Base-by-base conservation (phyloP, 1,140 invertebrate species). In the Forficula auricularia region DNA sequence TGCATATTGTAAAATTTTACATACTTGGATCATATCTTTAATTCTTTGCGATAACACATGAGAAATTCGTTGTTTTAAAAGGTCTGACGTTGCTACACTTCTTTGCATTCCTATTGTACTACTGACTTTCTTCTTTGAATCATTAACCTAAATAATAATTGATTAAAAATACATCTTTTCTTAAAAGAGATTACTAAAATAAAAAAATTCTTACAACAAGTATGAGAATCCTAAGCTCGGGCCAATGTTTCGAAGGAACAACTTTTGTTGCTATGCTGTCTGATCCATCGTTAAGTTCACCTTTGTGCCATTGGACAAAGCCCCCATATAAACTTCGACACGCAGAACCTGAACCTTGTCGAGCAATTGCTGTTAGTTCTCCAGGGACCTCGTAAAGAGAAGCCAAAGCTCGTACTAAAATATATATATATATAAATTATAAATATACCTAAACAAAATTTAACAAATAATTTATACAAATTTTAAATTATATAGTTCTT, bases 301-400 rank as follows among this genome's bases (percentile, higher is more conserved):
- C 90, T 49, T 73, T 76, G 30, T 75, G 68, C 96, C 95, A 99
- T 43, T 74, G 70, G 3, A 89, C 85, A 67, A 97, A 97, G 32
- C 95, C 95, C 34, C 91, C 91, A 54, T 77, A 77, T 13, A 96
- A 64, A 64, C 94, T 98, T 37, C 96, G 71, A 62, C 94, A 98
- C 1, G 95, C 95, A 58, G 88, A 95, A 8, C 95, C 96, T 38
- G 91, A 96, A 15, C 95, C 95, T 48, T 73, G 61, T 50, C 89
- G 71, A 2, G 89, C 88, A 42, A 94, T 75, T 7, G 63, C 64
- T 38, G 85, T 84, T n/a, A 94, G 66, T 52, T 94, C 81, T 44
- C 76, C 79, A 48, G 79, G 63, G 9, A 92, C 60, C 49, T 73
- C 73, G 56, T 81, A 92, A 1, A 92, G 55, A 45, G 77, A 68